A percentile compares a stretch with the other conserved stretches of the same genome.
Evolutionary conservation across 2,113 vertebrate species (phyloP).

Genomic region (Nibea albiflora): DNA sequence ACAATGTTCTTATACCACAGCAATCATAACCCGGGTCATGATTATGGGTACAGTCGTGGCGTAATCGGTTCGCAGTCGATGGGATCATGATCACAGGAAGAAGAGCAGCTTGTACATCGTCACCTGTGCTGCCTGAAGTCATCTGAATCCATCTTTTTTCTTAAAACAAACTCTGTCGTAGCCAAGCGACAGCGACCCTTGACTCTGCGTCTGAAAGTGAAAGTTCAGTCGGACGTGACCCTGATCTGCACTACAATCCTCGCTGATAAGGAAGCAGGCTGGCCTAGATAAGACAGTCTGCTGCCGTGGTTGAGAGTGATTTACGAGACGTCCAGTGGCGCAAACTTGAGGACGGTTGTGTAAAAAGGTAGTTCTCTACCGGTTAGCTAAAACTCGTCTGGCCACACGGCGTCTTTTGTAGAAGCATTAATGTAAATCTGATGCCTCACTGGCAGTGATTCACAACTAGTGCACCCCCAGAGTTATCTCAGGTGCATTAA

Average conservation of each 20-base stretch:
- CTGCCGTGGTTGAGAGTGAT: background rate
- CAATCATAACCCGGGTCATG: background rate
- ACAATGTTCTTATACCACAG: background rate
- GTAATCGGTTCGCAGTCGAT: background rate
- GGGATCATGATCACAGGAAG: background rate
- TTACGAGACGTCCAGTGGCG: background rate
- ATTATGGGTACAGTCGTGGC: background rate
- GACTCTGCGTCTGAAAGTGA: conserved; percentile 16
- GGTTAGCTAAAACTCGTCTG: background rate
- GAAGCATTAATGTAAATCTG: conserved; percentile 10
- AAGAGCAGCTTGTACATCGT: background rate
- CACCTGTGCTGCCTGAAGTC: background rate
- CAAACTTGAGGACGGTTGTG: no score
- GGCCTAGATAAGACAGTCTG: conserved; percentile 34
- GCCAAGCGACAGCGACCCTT: background rate
- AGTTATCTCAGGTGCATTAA: no score
- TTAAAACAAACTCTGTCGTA: background rate
- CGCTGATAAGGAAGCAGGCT: conserved; percentile 46
- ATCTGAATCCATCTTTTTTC: background rate
- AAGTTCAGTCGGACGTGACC: conserved; percentile 18
- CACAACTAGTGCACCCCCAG: background rate
- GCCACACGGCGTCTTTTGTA: background rate
- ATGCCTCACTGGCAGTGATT: background rate
- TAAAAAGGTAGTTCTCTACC: no score
- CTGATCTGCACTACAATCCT: background rate